Conservation (phyloP, 2,797 vertebrate genomes). For the Aulostomus chinensis region DNA sequence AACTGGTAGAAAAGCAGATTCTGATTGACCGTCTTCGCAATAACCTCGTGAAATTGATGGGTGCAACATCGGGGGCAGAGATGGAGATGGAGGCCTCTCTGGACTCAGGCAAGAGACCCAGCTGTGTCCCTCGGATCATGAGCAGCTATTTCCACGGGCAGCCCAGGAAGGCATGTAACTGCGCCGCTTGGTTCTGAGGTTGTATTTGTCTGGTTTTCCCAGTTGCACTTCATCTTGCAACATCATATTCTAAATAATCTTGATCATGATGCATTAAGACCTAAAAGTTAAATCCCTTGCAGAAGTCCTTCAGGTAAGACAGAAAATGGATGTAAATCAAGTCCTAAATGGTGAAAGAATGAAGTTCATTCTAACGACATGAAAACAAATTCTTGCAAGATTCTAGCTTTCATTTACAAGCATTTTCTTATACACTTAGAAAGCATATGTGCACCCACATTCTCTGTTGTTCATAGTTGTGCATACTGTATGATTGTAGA, state of each 20-base stretch:
- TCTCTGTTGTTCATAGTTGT: no score
- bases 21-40: conserved; percentile 81
- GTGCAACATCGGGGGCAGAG: conserved; percentile 30
- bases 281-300: neutral
- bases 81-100: conserved; percentile 44
- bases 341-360: no score
- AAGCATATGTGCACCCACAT: no score
- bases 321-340: no score
- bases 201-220: neutral
- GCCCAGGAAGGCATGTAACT: conserved; percentile 77
- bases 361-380: no score
- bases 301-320: no score
- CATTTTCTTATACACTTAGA: no score
- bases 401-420: no score
- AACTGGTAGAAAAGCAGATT: conserved; percentile 88
- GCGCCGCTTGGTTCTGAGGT: neutral
- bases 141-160: conserved; percentile 42
- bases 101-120: conserved; percentile 70
- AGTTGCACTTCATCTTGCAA: neutral
- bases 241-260: no score
- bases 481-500: conserved; percentile 67
- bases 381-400: no score
- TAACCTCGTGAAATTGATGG: conserved; percentile 68
- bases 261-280: neutral
- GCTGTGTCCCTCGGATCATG: conserved; percentile 79